Base-by-base conservation (phyloP, 2,797 vertebrate species). In the Coendou prehensilis region DNA sequence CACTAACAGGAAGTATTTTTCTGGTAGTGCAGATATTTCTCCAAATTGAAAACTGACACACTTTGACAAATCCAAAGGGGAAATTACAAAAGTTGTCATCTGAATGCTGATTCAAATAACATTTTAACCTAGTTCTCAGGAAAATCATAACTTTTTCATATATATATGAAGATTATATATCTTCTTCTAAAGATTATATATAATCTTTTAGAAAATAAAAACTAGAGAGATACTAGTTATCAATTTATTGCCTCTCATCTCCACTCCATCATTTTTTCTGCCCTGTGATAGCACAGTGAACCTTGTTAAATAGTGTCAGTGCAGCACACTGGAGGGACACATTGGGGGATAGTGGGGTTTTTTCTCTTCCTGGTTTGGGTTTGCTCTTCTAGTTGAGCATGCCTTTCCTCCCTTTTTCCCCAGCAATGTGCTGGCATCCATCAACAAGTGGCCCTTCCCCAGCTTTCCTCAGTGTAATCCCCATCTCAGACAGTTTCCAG, bases 41-140 rank as follows among this genome's bases (percentile, higher is more conserved):
- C 47, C 59, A 87, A 11, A 90, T 41, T 61, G 79, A 91, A 96
- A 96, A 57, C 57, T n/a, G 45, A 69, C 50, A 96, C 69, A 82
- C 57, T 85, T 75, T 67, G 37, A 91, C 50, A 91, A 91, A 92
- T 63, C 64, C 13, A 85, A 22, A 73, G 28, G 52, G 59, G 87
- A 69, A 87, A 89, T 81, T 69, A 92, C 15, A 56, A 63, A 92
- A 61, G 1, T 45, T 95, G n/a, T 87, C 47, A 69, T 87, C 79
- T 75, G 76, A 93, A 82, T 45, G 22, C 30, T 71, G 78, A 94
- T 81, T 94, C 67, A 92, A n/a, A 61, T 75, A 90, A 81, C 41
- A n/a, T 67, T 82, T 92, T 80, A 79, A 47, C n/a, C 14, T 69
- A 50, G 20, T 94, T 91, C 67, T 96, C 22, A 89, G 41, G 57